phyloP scores from a whole-genome alignment of 2,888 invertebrate genomes.

The Cartodere bifasciata region DNA sequence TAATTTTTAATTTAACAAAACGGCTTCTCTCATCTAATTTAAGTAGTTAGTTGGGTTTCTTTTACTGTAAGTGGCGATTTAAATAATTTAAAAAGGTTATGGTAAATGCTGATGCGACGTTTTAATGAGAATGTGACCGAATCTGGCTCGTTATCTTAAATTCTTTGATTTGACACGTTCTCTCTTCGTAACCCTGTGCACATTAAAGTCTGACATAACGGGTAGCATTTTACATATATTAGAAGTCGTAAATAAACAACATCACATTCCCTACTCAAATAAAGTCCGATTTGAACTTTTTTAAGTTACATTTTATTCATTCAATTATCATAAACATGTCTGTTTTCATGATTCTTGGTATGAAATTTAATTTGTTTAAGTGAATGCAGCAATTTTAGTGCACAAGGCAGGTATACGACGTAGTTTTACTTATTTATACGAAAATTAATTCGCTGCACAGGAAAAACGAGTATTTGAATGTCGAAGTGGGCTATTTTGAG shows the following conservation, averaged over 20 bases:
- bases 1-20: no score
- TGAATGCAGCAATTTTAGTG: slow-evolving; percentile 25
- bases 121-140: no score
- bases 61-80: no score
- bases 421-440: slow-evolving; percentile 10
- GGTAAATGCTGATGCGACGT: no score
- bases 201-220: no score
- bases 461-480: slow-evolving; percentile 1
- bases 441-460: slow-evolving; percentile 9
- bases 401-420: slow-evolving; percentile 9
- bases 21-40: no score
- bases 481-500: slow-evolving; percentile 1
- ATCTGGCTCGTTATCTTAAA: slow-evolving; percentile 1
- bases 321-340: slow-evolving; percentile 37
- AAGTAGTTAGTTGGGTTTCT: no score
- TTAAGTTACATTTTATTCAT: slow-evolving; percentile 33
- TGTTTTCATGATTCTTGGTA: slow-evolving; percentile 25
- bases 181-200: no score
- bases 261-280: slow-evolving; percentile 26
- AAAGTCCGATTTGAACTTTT: slow-evolving; percentile 32
- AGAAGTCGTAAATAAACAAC: slow-evolving; percentile 30
- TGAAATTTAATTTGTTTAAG: slow-evolving; percentile 34
- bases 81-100: no score
- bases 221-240: slow-evolving; percentile 32
- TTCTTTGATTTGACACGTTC: slow-evolving; percentile 10